Conservation (phyloP, 2,888 invertebrate genomes). For the Brachyptera risi region DNA sequence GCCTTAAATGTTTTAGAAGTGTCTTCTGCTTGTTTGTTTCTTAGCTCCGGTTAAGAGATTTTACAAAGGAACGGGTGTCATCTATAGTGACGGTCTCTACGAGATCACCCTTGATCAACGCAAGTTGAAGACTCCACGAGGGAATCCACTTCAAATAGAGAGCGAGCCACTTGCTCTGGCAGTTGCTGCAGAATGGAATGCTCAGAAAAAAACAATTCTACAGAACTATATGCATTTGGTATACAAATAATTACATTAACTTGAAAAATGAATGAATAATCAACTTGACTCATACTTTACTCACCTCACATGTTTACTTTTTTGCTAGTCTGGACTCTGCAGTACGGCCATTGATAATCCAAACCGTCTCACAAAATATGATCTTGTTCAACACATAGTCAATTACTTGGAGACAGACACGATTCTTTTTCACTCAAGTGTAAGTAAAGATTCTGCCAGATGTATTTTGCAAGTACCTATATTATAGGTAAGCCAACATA, state of each 20-base stretch:
- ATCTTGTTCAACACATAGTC: conserved; percentile 71
- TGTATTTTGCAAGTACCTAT: not conserved
- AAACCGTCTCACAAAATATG: conserved; percentile 66
- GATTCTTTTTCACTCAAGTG: conserved; percentile 65
- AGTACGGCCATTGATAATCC: conserved; percentile 94
- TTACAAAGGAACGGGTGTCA: conserved; percentile 67
- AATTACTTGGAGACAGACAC: conserved; percentile 82
- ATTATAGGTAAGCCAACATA: not conserved
- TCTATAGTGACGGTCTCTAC: conserved; percentile 65
- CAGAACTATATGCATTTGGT: conserved; percentile 87
- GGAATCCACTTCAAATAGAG: conserved; percentile 56
- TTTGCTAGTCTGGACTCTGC: conserved; percentile 69
- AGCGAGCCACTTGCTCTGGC: conserved; percentile 88
- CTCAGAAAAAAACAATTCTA: conserved; percentile 72
- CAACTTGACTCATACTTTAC: not conserved
- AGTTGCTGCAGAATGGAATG: conserved; percentile 92
- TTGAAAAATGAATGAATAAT: no score
- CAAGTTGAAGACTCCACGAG: conserved; percentile 86
- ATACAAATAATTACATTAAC: no score
- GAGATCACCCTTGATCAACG: conserved; percentile 86
- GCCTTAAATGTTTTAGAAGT: no score
- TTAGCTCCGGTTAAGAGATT: conserved; percentile 60
- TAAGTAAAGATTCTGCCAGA: conserved; percentile 36
- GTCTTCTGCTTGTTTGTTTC: no score
- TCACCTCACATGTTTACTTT: conserved; percentile 14